Evolutionary conservation across 2,797 vertebrate genomes (phyloP).

Genomic region (Masticophis lateralis): DNA sequence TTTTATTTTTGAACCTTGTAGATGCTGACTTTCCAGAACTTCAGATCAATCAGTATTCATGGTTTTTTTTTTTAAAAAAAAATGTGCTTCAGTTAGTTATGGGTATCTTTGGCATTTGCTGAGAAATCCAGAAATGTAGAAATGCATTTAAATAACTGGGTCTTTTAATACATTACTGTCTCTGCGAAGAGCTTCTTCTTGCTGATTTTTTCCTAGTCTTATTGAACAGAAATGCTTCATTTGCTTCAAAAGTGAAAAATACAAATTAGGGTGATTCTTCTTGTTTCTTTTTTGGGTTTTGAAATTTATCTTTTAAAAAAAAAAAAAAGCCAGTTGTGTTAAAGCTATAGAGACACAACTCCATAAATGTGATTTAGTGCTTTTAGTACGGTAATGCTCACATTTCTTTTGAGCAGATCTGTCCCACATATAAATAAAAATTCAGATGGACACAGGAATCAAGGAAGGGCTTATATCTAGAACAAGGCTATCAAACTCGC

Average conservation of each 20-base stretch:
- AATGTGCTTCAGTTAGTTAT: background rate
- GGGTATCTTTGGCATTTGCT: background rate
- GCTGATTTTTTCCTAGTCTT: background rate
- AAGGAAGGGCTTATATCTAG: background rate
- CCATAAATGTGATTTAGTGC: background rate
- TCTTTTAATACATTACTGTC: background rate
- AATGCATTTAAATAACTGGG: background rate
- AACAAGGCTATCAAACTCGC: no score
- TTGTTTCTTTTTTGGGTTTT: background rate
- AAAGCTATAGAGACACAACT: background rate
- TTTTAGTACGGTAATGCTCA: background rate
- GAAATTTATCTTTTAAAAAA: background rate
- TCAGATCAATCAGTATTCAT: slow-evolving; percentile 17
- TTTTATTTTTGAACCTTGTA: background rate
- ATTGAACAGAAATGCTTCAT: background rate
- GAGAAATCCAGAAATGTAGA: background rate
- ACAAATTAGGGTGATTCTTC: background rate
- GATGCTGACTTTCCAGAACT: background rate
- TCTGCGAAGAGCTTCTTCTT: background rate
- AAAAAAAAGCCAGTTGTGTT: background rate
- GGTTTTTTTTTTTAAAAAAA: background rate
- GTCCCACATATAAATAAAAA: background rate
- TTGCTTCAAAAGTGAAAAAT: background rate
- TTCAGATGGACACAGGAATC: background rate
- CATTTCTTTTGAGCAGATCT: background rate